Evolutionary conservation across 2,113 vertebrate genomes (phyloP), one percentile per base, ranked within the genome.

Genomic region (Castor canadensis): DNA sequence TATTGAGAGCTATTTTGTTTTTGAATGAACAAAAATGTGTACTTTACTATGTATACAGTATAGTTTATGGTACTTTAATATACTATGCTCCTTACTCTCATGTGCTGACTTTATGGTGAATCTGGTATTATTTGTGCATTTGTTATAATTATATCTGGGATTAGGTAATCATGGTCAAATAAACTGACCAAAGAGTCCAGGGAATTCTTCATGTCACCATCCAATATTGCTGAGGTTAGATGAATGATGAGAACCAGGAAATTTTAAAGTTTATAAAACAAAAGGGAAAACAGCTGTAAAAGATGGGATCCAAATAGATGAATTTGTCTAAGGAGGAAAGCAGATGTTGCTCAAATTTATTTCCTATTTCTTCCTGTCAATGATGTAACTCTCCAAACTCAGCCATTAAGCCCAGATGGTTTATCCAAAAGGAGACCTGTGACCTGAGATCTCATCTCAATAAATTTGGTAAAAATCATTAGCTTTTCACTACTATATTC

Each of bases 321-420:
- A 93, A 97, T 92, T 93, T 93, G 89, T 96, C 94, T 95, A 95
- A 97, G 71, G 93, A 96, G 93, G 95, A 98, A 98, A 98, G 95
- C 97, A 98, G 97, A 98, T 97, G 97, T 97, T 97, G 91, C 85
- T 96, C 90, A 94, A 93, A 96, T 96, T 94, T 96, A 97, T 98
- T 98, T 98, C 94, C 90, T 97, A 67, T 95, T 96, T 97, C 95
- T 97, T 97, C 92, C 79, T 97, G 96, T 93, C 96, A 95, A 45
- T 98, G 98, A 98, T 95, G 96, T 96, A 96, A 98, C 87, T 95
- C 83, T 97, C 92, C 95, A 72, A 94, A 94, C 75, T 97, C 94
- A 97, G 87, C 96, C 95, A 95, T 97, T 93, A 96, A 97, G 89
- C 89, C 93, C 95, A 97, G 95, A 98, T 97, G 96, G 88, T 67